A percentile compares a stretch with the other conserved stretches of the same genome.
Conservation (phyloP, 2,113 vertebrate genomes). For the Chaetodon auriga region DNA sequence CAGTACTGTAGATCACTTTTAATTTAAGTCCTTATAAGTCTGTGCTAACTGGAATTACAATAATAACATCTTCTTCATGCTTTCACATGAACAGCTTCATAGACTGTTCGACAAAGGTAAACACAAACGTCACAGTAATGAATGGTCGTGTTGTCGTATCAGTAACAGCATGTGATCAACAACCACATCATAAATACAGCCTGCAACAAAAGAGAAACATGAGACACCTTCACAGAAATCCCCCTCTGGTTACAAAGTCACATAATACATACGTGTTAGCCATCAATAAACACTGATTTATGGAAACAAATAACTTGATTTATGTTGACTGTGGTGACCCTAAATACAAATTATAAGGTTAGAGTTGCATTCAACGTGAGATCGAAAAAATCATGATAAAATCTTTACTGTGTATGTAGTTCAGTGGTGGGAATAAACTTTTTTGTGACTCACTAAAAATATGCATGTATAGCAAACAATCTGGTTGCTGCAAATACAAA, state of each 20-base stretch:
- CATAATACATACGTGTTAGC: neutral
- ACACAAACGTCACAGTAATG: neutral
- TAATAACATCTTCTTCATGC: neutral
- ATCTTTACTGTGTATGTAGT: neutral
- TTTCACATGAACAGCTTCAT: neutral
- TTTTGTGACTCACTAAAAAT: neutral
- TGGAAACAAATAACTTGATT: slow-evolving; percentile 29
- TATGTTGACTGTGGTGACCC: slow-evolving; percentile 2
- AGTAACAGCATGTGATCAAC: neutral
- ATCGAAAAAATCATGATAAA: neutral
- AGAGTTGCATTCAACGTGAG: neutral
- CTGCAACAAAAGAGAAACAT: slow-evolving; percentile 5
- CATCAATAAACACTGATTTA: neutral
- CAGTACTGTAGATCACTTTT: neutral
- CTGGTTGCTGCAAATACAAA: neutral
- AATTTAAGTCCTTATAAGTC: neutral
- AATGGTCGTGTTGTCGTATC: neutral
- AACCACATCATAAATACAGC: neutral
- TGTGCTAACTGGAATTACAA: slow-evolving; percentile 4
- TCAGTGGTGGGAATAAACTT: neutral
- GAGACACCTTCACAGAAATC: neutral
- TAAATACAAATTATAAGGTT: neutral
- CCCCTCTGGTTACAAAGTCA: neutral
- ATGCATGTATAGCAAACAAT: neutral
- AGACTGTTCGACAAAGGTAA: neutral